These are phyloP conservation scores for Menidia menidia DNA, from an alignment of 2,797 vertebrate species.

Conservation along the genomic window DNA sequence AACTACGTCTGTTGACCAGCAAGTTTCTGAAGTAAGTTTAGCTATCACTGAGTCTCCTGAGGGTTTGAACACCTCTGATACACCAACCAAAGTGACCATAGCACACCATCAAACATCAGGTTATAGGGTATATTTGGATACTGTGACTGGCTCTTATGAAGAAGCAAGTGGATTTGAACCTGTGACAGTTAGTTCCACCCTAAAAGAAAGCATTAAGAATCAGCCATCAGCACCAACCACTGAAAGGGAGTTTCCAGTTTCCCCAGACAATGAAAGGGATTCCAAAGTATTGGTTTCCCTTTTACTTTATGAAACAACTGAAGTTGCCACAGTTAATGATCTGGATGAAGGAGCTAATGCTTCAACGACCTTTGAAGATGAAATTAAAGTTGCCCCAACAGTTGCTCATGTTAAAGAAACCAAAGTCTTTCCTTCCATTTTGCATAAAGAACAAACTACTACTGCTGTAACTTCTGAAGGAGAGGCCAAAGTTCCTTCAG, in stretches of 20 bases:
- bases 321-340: background rate
- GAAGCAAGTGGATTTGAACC: constrained; percentile 71
- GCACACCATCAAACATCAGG: constrained; percentile 33
- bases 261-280: constrained; percentile 2
- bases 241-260: constrained; percentile 7
- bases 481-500: background rate
- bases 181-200: constrained; percentile 13
- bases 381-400: background rate
- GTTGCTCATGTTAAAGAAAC: constrained; percentile 8
- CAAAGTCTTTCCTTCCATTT: background rate
- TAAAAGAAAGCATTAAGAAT: constrained; percentile 23
- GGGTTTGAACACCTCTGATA: constrained; percentile 33
- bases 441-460: background rate
- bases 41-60: constrained; percentile 45
- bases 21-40: constrained; percentile 32
- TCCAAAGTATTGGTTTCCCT: background rate
- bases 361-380: background rate
- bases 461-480: background rate
- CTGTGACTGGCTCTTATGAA: constrained; percentile 46
- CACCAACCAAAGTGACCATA: constrained; percentile 26
- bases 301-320: background rate
- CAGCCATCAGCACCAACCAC: background rate
- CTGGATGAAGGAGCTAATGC: constrained; percentile 7
- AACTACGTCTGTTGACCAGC: constrained; percentile 25
- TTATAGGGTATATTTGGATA: constrained; percentile 47